Percentiles rank a stretch among this genome's conserved stretches.
Evolutionary conservation across 1,140 invertebrate species (phyloP).

Genomic region (Tigriopus japonicus): DNA sequence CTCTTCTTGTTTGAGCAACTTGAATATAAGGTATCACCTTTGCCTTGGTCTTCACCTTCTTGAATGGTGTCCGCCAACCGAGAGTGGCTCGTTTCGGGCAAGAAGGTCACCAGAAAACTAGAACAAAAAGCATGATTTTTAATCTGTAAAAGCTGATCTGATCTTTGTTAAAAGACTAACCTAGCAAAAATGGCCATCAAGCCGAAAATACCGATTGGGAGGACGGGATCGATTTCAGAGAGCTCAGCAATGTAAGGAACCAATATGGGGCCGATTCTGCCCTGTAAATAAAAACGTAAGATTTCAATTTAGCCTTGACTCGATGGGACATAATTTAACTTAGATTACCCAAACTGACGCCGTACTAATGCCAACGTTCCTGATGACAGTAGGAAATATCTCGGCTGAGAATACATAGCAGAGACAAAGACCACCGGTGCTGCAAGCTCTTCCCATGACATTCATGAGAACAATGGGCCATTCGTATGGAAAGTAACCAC

Average conservation of each 20-base stretch:
- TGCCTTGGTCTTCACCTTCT: neutral
- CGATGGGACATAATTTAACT: neutral
- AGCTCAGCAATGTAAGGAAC: constrained; percentile 18
- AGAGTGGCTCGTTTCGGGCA: neutral
- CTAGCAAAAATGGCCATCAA: neutral
- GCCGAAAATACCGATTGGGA: neutral
- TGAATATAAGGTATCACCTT: constrained; percentile 5
- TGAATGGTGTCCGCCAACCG: neutral
- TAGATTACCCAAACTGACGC: constrained; percentile 20
- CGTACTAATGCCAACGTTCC: constrained; percentile 25
- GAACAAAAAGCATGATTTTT: no score
- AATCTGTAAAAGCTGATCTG: no score
- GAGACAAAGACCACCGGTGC: constrained; percentile 17
- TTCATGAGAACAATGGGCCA: constrained; percentile 7
- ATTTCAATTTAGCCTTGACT: neutral
- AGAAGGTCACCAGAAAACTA: neutral
- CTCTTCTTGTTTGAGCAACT: no score
- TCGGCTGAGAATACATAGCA: constrained; percentile 28
- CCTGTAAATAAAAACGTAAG: constrained; percentile 8
- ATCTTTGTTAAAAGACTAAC: no score
- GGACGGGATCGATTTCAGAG: neutral
- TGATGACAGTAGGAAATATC: constrained; percentile 27
- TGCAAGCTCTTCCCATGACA: constrained; percentile 12
- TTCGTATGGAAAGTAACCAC: neutral
- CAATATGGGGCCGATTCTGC: constrained; percentile 22